phyloP scores from a whole-genome alignment of 2,888 invertebrate genomes.

The Apoda limacodes region DNA sequence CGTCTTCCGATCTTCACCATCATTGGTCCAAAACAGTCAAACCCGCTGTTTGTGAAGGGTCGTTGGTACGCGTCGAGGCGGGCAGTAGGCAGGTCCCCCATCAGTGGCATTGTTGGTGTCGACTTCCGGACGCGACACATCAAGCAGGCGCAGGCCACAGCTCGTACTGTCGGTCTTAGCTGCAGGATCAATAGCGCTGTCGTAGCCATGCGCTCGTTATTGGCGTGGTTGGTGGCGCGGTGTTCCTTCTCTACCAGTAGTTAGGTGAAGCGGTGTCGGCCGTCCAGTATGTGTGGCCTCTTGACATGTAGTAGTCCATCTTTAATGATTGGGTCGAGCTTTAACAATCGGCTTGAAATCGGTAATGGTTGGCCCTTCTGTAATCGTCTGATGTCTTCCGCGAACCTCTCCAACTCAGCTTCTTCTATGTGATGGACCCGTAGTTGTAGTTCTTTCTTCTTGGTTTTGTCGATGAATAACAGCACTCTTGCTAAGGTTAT shows the following conservation, averaged over 20 bases:
- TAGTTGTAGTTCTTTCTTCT: not conserved
- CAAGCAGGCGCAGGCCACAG: conserved; percentile 9
- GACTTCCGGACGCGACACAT: conserved; percentile 11
- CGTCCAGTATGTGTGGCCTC: conserved; percentile 8
- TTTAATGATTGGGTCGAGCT: conserved; percentile 8
- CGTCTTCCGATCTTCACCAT: conserved; percentile 13
- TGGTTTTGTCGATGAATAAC: conserved; percentile 1
- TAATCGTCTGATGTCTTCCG: conserved; percentile 1
- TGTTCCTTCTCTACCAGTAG: conserved; percentile 3
- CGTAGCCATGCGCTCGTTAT: conserved; percentile 13
- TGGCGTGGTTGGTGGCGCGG: conserved; percentile 5
- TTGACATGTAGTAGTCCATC: conserved; percentile 6
- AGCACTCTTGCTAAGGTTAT: conserved; percentile 2
- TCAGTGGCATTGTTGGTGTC: conserved; percentile 9
- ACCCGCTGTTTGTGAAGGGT: conserved; percentile 12
- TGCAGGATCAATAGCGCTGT: conserved; percentile 19
- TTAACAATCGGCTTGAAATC: conserved; percentile 1
- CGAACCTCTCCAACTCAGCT: conserved; percentile 8
- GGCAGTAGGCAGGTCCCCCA: conserved; percentile 13
- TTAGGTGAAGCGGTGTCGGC: too few species aligned
- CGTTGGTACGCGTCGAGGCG: conserved; percentile 6
- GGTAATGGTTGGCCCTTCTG: conserved; percentile 5
- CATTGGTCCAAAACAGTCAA: conserved; percentile 18
- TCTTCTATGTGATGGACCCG: conserved; percentile 1
- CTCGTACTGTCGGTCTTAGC: conserved; percentile 14